Evolutionary conservation across 2,797 vertebrate species (phyloP).

Genomic region (Acomys russatus): DNA sequence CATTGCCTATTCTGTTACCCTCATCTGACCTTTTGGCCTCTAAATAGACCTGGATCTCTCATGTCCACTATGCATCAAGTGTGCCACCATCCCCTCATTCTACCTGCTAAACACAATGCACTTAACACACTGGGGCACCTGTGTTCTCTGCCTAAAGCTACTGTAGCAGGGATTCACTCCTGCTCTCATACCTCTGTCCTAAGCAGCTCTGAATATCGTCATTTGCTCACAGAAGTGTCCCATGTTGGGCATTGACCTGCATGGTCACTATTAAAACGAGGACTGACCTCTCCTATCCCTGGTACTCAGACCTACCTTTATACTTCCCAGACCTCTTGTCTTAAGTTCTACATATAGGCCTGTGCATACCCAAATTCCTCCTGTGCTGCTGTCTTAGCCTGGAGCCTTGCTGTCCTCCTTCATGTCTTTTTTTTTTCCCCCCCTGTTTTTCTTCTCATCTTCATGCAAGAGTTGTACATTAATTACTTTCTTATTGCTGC

Average conservation of each 20-base stretch:
- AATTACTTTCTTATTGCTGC: neutral
- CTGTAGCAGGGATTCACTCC: neutral
- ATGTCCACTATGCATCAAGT: rapidly evolving
- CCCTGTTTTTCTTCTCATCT: neutral
- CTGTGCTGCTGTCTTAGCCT: no score
- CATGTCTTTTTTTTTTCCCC: no score
- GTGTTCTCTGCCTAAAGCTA: neutral
- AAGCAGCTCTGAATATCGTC: no score
- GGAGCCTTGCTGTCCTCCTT: neutral
- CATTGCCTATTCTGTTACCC: rapidly evolving
- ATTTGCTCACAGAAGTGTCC: neutral
- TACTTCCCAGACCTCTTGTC: neutral
- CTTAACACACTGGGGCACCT: neutral
- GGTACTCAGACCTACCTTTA: rapidly evolving
- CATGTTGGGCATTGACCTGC: rapidly evolving
- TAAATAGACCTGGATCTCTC: rapidly evolving
- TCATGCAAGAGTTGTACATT: neutral
- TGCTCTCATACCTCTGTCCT: neutral
- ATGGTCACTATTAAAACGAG: neutral
- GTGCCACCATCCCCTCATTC: no score
- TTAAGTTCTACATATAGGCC: neutral
- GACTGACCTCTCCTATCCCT: rapidly evolving
- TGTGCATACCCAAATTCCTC: neutral
- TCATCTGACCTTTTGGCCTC: neutral
- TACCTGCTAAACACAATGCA: neutral